Percentiles rank a stretch among this genome's conserved stretches.
Conservation (phyloP, 35 echinoderm and acorn worm genomes). For the Holothuria glaberrima region DNA sequence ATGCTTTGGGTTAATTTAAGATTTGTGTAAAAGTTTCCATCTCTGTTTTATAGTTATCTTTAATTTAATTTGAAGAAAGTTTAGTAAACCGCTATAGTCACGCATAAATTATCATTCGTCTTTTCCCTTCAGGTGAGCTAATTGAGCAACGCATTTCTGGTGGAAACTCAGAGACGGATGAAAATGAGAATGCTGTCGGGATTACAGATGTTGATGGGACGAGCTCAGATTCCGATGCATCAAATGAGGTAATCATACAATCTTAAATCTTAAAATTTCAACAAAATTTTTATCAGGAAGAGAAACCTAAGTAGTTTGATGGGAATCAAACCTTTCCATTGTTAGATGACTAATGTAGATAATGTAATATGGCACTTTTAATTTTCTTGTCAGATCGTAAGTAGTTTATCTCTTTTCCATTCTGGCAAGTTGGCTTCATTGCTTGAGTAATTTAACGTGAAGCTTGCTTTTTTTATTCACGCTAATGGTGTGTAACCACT, state of each 20-base stretch:
- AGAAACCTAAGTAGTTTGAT: too few relatives aligned
- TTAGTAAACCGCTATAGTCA: not conserved
- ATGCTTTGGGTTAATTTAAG: not conserved
- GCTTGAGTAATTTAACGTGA: too few relatives aligned
- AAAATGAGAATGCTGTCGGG: conserved; percentile 27
- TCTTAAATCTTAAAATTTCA: too few relatives aligned
- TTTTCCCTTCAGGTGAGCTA: not conserved
- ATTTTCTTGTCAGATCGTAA: too few relatives aligned
- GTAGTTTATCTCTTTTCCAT: too few relatives aligned
- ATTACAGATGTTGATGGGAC: not conserved
- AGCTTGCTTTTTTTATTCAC: too few relatives aligned
- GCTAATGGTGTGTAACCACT: too few relatives aligned
- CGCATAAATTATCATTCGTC: not conserved
- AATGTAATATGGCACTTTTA: too few relatives aligned
- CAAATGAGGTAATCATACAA: not conserved
- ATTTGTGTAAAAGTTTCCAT: not conserved
- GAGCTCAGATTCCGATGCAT: conserved; percentile 13
- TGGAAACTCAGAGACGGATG: conserved; percentile 31
- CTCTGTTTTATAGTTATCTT: not conserved
- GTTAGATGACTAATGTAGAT: too few relatives aligned
- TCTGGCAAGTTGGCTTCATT: too few relatives aligned
- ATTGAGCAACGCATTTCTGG: not conserved
- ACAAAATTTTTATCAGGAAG: too few relatives aligned
- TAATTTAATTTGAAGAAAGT: not conserved
- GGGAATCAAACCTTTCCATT: too few relatives aligned